phyloP scores from a whole-genome alignment of 2,113 vertebrate genomes.

The Phoenicopterus ruber region DNA sequence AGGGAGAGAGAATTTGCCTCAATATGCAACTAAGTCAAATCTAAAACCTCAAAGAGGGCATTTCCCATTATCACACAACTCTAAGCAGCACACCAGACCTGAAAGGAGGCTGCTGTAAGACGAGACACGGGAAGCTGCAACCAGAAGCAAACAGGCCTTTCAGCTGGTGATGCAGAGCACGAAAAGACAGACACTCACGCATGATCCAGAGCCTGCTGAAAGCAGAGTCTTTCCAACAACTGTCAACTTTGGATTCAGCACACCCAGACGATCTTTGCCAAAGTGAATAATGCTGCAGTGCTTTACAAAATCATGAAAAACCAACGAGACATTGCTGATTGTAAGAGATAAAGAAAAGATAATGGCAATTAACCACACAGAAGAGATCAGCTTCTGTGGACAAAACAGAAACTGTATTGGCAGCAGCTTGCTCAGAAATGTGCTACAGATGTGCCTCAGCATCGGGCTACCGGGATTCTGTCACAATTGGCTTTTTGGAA shows the following conservation, averaged over 20 bases:
- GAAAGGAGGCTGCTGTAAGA: slow-evolving; percentile 38
- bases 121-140: slow-evolving; percentile 53
- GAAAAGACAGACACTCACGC: background rate
- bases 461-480: background rate
- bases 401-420: slow-evolving; percentile 35
- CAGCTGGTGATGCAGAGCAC: slow-evolving; percentile 12
- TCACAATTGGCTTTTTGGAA: slow-evolving; percentile 13
- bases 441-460: slow-evolving; percentile 12
- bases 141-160: slow-evolving; percentile 42
- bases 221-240: background rate
- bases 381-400: slow-evolving; percentile 49
- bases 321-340: background rate
- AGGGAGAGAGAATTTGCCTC: background rate
- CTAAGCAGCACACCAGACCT: background rate
- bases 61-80: background rate
- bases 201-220: background rate
- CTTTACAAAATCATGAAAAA: background rate
- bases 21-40: background rate
- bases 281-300: background rate
- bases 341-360: slow-evolving; percentile 7
- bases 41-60: background rate
- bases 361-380: slow-evolving; percentile 35
- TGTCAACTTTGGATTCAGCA: background rate
- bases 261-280: background rate
- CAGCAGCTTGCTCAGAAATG: slow-evolving; percentile 23